Base-by-base conservation (phyloP, 2,888 invertebrate genomes). In the Stegophylla sp. region DNA sequence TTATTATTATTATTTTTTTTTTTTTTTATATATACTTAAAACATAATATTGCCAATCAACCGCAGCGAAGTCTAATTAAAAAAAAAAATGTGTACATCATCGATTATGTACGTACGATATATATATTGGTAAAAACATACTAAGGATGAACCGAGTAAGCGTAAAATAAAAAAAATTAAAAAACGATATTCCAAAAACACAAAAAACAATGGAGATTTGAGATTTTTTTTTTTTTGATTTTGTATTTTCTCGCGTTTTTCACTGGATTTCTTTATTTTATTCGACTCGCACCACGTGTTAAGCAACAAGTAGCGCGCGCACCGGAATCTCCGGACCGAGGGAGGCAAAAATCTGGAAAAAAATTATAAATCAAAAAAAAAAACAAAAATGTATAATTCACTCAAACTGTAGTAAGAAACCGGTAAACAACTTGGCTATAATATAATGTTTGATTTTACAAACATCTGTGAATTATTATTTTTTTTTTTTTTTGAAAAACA, bases 1-100 rank as follows among this genome's bases (percentile, higher is more conserved):
- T n/a, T n/a, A n/a, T n/a, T n/a, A n/a, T n/a, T n/a, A 48, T 69
- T 15, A 23, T 56, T 76, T 56, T 45, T 66, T 51, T 5, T 63
- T 63, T 45, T 53, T 53, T 34, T 34, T 34, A 5, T 34, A 34
- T 34, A n/a, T n/a, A n/a, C n/a, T n/a, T n/a, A n/a, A n/a, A 64
- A 64, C 23, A 53, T 34, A n/a, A n/a, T 64, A 34, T 75, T 61
- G 79, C 69, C 79, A 67, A 79, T 79, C 59, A 26, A 77, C 20
- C 67, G 67, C 67, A 28, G 45, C 67, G 15, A 17, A 63, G 23
- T 51, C 48, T 63, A 73, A 74, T 74, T 74, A 74, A 61, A 74
- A 74, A 73, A n/a, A n/a, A n/a, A 34, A 34, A 45, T 45, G 23
- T 45, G 20, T 43, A 15, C 7, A 20, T 41, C 41, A 20, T n/a